Percentiles rank a stretch among this genome's conserved stretches.
These are phyloP conservation scores for Matsumurasca onukii DNA, from an alignment of 1,140 invertebrate genomes.

Conservation along the genomic window DNA sequence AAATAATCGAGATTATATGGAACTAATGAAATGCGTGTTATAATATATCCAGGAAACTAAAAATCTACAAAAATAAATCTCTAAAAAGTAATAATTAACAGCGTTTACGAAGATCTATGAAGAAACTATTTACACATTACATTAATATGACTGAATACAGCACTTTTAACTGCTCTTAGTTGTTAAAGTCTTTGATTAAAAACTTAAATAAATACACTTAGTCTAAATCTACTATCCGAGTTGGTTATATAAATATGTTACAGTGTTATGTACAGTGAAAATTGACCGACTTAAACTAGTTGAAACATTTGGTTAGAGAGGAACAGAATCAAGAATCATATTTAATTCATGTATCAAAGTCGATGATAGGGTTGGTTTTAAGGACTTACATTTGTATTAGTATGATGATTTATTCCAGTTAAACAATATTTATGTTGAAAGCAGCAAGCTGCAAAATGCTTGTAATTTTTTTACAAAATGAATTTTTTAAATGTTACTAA, in stretches of 20 bases:
- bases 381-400: not conserved
- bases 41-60: too few species aligned
- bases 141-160: not conserved
- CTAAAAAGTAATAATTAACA: too few species aligned
- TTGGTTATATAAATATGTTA: slow-evolving; percentile 1
- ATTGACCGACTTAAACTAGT: not conserved
- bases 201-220: slow-evolving; percentile 9
- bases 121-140: not conserved
- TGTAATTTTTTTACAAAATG: too few species aligned
- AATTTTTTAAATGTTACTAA: too few species aligned
- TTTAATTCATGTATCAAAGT: not conserved
- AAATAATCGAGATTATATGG: too few species aligned
- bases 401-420: not conserved
- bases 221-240: not conserved
- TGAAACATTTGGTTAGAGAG: not conserved
- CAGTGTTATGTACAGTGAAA: slow-evolving; percentile 18
- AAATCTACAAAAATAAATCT: too few species aligned
- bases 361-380: not conserved
- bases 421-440: not conserved
- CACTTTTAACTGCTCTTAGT: not conserved
- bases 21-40: too few species aligned
- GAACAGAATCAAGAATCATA: not conserved
- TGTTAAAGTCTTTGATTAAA: not conserved
- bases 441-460: not conserved
- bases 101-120: too few species aligned